These are phyloP conservation scores for Drosophila kohkoa DNA, from an alignment of 1,140 invertebrate genomes.

Conservation along the genomic window DNA sequence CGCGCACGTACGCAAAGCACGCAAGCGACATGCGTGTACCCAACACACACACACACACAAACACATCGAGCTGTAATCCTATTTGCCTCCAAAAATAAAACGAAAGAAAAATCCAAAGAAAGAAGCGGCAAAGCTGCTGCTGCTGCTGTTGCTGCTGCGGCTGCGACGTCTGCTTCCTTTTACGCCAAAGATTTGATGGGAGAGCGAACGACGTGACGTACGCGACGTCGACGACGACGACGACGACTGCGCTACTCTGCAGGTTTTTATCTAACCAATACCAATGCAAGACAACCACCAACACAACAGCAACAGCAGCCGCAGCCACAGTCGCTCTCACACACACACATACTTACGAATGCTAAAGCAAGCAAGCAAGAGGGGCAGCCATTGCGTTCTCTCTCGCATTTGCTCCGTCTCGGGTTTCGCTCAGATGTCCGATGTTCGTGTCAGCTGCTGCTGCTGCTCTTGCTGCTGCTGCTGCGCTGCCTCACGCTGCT, in stretches of 20 bases:
- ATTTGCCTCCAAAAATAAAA: conserved; percentile 74
- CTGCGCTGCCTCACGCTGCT: conserved; percentile 29
- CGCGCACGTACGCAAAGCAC: conserved; percentile 31
- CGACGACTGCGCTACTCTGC: conserved; percentile 51
- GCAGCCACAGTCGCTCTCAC: conserved; percentile 28
- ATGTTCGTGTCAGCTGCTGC: conserved; percentile 41
- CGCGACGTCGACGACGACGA: conserved; percentile 26
- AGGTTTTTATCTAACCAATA: conserved; percentile 80
- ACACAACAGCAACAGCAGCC: conserved; percentile 34
- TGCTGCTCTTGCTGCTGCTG: conserved; percentile 20
- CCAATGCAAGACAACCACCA: conserved; percentile 50
- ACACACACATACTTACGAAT: conserved; percentile 9
- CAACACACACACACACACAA: conserved; percentile 13
- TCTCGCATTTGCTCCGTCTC: conserved; percentile 23
- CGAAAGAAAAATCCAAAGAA: conserved; percentile 73
- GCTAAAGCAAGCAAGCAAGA: not conserved
- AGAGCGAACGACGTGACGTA: conserved; percentile 1
- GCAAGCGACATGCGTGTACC: conserved; percentile 45
- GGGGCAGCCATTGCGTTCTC: conserved; percentile 56
- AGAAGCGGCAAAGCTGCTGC: conserved; percentile 56
- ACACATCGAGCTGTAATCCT: conserved; percentile 60
- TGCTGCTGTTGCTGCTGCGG: conserved; percentile 48
- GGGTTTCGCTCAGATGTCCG: conserved; percentile 46
- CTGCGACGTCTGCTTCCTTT: conserved; percentile 43
- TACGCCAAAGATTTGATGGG: conserved; percentile 42